Evolutionary conservation across 1,140 invertebrate genomes (phyloP), one percentile per base, ranked within the genome.

Genomic region (Pseudomyrmex dendroicus): DNA sequence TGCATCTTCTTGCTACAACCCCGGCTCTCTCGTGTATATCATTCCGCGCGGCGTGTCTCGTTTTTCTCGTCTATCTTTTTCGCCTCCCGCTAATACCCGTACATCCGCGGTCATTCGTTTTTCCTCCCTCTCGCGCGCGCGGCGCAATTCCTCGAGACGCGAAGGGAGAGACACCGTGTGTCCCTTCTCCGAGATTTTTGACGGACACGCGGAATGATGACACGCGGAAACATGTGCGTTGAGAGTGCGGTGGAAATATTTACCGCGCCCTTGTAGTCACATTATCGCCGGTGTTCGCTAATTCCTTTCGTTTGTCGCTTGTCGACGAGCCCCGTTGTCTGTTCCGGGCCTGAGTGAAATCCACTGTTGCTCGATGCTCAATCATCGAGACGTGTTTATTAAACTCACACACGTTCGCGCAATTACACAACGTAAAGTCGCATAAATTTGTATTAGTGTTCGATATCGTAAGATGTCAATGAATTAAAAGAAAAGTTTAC

Each of bases 1-100:
- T 88, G 86, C 87, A 86, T 89, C 86, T 84, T 73, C 83, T 61
- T 61, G 68, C 54, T 87, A 61, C 7, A 68, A 63, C 54, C 66
- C 61, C 50, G 62, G 46, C 35, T 35, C 35, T 35, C 76, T 77
- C 73, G 78, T 70, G 62, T 77, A 35, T 35, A 85, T 87, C 77
- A 62, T 87, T 84, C 67, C 61, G 54, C 15, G 52, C 25, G 61
- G 64, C 78, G 57, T 62, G 52, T 56, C 67, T 84, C 35, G 35
- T 70, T 44, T 56, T 64, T 63, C 66, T 59, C 70, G 72, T 62
- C 48, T 52, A 17, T 72, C 68, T 20, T 35, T 57, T 15, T 20
- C 54, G 17, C 44, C 62, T 64, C 1, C 35, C 56, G 64, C 61
- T 64, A 68, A 77, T 87, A 76, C 66, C 56, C 61, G 46, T 74